Evolutionary conservation across 2,888 invertebrate genomes (phyloP).

Genomic region (Hofmannophila pseudospretella): DNA sequence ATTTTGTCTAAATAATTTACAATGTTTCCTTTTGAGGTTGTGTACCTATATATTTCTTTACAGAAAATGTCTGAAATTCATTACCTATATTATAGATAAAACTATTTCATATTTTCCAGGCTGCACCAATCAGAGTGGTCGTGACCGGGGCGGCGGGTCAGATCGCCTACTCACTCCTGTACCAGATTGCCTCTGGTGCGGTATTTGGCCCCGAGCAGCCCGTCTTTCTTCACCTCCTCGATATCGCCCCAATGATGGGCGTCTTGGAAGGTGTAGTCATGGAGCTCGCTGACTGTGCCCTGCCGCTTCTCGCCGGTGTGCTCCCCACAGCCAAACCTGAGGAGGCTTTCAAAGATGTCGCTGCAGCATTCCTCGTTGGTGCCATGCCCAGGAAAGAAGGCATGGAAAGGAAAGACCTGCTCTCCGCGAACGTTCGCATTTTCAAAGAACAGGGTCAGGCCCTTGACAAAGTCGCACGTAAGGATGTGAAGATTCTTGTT

Average conservation of each 20-base stretch:
- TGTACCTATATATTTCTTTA: no score
- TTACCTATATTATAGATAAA: neutral
- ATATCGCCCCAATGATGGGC: conserved; percentile 96
- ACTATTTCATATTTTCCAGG: conserved; percentile 63
- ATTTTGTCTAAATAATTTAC: no score
- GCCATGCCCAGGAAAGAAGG: conserved; percentile 97
- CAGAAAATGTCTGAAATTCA: no score
- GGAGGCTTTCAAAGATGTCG: conserved; percentile 96
- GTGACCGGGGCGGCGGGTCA: conserved; percentile 99
- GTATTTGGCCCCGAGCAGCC: conserved; percentile 95
- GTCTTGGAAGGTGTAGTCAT: conserved; percentile 99
- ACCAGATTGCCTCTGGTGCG: conserved; percentile 96
- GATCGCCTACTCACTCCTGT: conserved; percentile 97
- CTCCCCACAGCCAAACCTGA: conserved; percentile 92
- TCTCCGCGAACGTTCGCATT: conserved; percentile 98
- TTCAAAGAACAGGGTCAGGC: conserved; percentile 98
- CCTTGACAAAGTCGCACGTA: conserved; percentile 92
- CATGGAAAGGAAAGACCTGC: conserved; percentile 98
- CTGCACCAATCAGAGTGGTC: conserved; percentile 92
- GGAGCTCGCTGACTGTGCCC: conserved; percentile 97
- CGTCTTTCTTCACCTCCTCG: conserved; percentile 92
- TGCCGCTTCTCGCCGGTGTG: conserved; percentile 91
- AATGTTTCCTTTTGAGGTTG: no score
- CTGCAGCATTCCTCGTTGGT: conserved; percentile 97
- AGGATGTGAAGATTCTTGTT: conserved; percentile 95